These are phyloP conservation scores for Drosophila mercatorum DNA, from an alignment of 2,888 invertebrate species.

Conservation along the genomic window DNA sequence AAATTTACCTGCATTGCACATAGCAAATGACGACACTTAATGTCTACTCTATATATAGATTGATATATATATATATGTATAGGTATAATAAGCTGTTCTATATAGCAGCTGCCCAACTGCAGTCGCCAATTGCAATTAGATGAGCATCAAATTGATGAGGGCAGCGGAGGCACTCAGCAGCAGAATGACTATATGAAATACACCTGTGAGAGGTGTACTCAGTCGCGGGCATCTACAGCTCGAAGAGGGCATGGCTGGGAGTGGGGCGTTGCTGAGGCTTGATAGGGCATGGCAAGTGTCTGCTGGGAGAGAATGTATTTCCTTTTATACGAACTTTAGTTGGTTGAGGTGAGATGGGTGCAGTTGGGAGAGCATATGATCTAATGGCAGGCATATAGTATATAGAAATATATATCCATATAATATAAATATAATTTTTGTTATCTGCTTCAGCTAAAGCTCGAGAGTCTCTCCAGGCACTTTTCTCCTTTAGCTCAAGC, in stretches of 20 bases:
- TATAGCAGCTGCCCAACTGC: background rate
- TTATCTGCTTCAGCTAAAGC: too few relatives aligned
- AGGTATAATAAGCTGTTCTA: background rate
- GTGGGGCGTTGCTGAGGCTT: background rate
- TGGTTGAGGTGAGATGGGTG: background rate
- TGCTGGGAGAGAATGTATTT: background rate
- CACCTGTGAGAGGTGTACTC: background rate
- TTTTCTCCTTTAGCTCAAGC: background rate
- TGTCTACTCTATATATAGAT: background rate
- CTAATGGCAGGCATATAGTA: background rate
- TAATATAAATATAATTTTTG: background rate
- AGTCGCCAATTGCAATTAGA: conserved; percentile 42
- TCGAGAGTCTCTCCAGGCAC: too few relatives aligned
- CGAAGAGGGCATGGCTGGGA: background rate
- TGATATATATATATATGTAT: conserved; percentile 7
- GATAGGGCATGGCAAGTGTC: background rate
- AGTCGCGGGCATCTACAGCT: background rate
- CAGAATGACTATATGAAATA: conserved; percentile 1
- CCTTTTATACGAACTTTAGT: too few relatives aligned
- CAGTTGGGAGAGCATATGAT: background rate
- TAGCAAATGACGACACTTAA: conserved; percentile 40
- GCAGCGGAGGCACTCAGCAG: conserved; percentile 4
- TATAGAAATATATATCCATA: background rate
- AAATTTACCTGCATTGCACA: conserved; percentile 24
- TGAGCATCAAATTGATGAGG: conserved; percentile 41